These are phyloP conservation scores for Ceryle rudis DNA, from an alignment of 2,797 vertebrate genomes.

Conservation along the genomic window DNA sequence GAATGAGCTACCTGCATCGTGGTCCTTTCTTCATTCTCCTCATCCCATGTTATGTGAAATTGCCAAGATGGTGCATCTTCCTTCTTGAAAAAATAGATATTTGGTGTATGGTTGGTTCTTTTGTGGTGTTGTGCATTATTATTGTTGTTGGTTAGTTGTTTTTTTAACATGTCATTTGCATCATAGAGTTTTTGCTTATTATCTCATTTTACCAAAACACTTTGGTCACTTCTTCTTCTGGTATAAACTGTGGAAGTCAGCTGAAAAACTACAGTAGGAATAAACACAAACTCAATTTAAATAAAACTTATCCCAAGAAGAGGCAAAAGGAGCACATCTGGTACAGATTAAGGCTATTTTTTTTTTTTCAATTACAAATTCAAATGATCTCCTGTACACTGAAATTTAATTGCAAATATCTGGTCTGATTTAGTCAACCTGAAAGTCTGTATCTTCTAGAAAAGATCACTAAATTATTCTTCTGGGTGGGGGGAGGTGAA, in stretches of 20 bases:
- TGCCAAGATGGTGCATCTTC: neutral
- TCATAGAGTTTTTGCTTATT: neutral
- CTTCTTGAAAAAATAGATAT: neutral
- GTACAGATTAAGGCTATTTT: neutral
- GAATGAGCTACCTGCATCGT: neutral
- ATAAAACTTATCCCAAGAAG: neutral
- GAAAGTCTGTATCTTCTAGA: neutral
- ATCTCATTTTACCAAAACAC: neutral
- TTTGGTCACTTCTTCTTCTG: neutral
- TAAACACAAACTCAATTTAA: neutral
- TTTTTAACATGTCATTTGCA: neutral
- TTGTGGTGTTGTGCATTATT: neutral
- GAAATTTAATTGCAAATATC: slow-evolving; percentile 24
- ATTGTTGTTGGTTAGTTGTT: too few species aligned
- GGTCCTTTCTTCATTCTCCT: neutral
- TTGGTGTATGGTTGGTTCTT: neutral
- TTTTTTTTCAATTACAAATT: neutral
- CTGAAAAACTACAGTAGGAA: neutral
- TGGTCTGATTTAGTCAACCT: slow-evolving; percentile 7
- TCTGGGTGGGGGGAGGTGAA: neutral
- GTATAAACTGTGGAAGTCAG: neutral
- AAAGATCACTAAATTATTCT: neutral
- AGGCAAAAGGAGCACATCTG: neutral
- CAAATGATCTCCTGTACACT: neutral
- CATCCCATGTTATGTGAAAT: neutral